These are phyloP conservation scores for Trissolcus japonicus DNA, from an alignment of 2,888 invertebrate species.

Conservation along the genomic window DNA sequence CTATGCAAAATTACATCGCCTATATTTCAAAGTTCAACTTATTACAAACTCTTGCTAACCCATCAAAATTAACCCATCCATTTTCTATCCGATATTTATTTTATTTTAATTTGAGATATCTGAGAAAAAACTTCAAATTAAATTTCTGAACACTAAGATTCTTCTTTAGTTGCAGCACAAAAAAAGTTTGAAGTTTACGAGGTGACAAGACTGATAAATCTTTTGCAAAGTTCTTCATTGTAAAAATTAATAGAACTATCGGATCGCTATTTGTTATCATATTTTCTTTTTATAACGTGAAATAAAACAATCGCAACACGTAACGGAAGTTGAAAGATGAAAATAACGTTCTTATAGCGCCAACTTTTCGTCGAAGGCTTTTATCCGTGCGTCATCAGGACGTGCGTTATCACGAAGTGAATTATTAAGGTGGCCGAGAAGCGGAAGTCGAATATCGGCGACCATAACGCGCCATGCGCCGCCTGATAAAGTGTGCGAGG, in stretches of 20 bases:
- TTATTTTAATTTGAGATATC: no score
- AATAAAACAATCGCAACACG: slow-evolving; percentile 36
- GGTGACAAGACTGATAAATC: slow-evolving; percentile 26
- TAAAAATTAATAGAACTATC: slow-evolving; percentile 43
- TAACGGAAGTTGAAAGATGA: slow-evolving; percentile 22
- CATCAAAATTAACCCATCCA: background rate
- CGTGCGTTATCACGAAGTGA: slow-evolving; percentile 51
- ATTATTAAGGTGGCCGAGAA: slow-evolving; percentile 51
- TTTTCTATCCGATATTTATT: no score
- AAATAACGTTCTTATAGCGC: slow-evolving; percentile 37
- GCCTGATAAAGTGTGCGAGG: slow-evolving; percentile 61
- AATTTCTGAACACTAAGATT: no score
- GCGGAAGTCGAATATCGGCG: slow-evolving; percentile 55
- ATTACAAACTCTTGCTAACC: background rate
- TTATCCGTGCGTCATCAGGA: slow-evolving; percentile 49
- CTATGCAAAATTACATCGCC: slow-evolving; percentile 21
- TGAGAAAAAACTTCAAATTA: no score
- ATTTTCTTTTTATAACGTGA: slow-evolving; percentile 21
- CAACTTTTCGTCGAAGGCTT: slow-evolving; percentile 50
- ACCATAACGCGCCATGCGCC: slow-evolving; percentile 48
- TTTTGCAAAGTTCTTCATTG: slow-evolving; percentile 7
- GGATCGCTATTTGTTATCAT: slow-evolving; percentile 27
- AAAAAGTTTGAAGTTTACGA: no score
- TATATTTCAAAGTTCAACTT: slow-evolving; percentile 1
- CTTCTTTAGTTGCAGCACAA: no score